Base-by-base conservation (phyloP, 1,140 invertebrate species). In the Lasioglossum albipes region DNA sequence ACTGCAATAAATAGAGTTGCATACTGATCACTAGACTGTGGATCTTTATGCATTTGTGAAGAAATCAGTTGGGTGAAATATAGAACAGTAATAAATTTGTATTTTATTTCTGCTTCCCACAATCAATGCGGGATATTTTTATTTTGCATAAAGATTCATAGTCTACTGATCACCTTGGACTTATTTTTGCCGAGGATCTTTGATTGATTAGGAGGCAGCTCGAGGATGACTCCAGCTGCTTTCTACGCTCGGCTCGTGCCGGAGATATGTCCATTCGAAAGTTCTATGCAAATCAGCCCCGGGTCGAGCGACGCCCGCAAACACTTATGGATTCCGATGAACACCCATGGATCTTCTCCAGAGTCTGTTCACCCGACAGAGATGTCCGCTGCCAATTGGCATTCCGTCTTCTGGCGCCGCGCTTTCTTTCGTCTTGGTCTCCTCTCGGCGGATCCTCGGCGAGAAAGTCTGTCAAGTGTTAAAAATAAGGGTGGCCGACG, bases 221-320 rank as follows among this genome's bases (percentile, higher is more conserved):
- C 18, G 52, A 41, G 54, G 20, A 59, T 22, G 62, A 73, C 52
- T 68, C 59, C 82, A 82, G 77, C 83, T 59, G 84, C 75, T 86
- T 86, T 85, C 84, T 85, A 86, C 68, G 57, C 68, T 42, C 62
- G 27, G 18, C n/a, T 7, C 57, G 69, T 52, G 54, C 49, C 68
- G 27, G 81, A 65, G 67, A 72, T 12, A 49, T 27, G 27, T 27
- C 27, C 1, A 27, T 86, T 86, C 84, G 84, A 86, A 86, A 86
- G 84, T 86, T 80, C 57, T 80, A 86, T 85, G 84, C 64, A 86
- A 86, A 86, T 80, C 83, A 57, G 69, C 64, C 61, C 13, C n/a
- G 52, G 31, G 74, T 31, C 52, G 52, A 52, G 31, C 71, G 64
- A 67, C n/a, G 22, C 42, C 62, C 79, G 45, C 67, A 36, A 36